These are phyloP conservation scores for Dermatemys mawii DNA, from an alignment of 2,113 vertebrate species.

Conservation along the genomic window DNA sequence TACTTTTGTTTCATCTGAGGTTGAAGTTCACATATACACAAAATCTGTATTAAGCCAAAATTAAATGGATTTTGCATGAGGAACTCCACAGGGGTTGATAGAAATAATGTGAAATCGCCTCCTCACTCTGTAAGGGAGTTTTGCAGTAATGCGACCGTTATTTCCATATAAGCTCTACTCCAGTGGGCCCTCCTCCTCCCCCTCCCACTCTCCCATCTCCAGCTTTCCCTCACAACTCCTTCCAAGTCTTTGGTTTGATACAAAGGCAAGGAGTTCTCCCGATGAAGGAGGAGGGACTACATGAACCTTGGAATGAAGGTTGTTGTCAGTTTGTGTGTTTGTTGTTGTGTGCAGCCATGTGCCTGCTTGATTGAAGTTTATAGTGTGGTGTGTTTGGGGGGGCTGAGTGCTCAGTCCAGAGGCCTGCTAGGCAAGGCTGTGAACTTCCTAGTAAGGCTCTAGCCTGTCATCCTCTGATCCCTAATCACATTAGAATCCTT, in stretches of 20 bases:
- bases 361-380: not conserved
- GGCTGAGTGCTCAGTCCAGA: not conserved
- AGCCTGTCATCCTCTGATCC: not conserved
- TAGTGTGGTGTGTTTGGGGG: not conserved
- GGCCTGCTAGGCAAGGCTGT: not conserved
- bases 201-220: accelerated
- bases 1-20: not conserved
- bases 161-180: not conserved
- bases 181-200: accelerated
- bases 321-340: not conserved
- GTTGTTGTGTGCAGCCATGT: not conserved
- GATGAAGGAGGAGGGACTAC: not conserved
- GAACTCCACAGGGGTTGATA: not conserved
- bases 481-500: not conserved
- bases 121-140: not conserved
- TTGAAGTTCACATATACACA: not conserved
- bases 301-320: not conserved
- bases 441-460: not conserved
- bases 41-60: conserved; percentile 10
- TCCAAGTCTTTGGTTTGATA: not conserved
- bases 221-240: not conserved
- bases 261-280: not conserved
- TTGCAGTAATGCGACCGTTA: accelerated
- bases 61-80: conserved; percentile 9
- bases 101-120: not conserved